A percentile compares a stretch with the other conserved stretches of the same genome.
Conservation (phyloP, 1,140 invertebrate species). For the Sitophilus oryzae region DNA sequence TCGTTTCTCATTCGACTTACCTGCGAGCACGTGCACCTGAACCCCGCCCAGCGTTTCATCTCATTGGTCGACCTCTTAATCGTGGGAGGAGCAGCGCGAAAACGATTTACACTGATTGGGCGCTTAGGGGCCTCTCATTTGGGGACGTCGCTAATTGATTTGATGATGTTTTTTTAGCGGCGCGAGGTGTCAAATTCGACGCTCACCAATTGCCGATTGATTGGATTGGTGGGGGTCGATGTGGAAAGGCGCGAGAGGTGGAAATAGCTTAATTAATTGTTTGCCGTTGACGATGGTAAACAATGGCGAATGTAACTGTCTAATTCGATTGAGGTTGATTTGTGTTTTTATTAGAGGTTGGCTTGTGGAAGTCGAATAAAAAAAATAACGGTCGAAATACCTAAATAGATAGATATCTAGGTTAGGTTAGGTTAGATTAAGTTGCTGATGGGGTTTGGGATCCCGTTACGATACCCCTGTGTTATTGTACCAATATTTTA, state of each 20-base stretch:
- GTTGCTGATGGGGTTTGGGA: too few relatives aligned
- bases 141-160: not conserved
- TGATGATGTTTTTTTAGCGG: not conserved
- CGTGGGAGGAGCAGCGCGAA: slow-evolving; percentile 10
- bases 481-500: too few relatives aligned
- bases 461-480: too few relatives aligned
- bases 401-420: too few relatives aligned
- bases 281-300: not conserved
- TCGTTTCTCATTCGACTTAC: slow-evolving; percentile 10
- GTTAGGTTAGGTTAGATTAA: too few relatives aligned
- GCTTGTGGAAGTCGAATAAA: too few relatives aligned
- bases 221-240: not conserved
- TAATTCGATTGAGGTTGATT: not conserved
- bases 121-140: not conserved
- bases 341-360: not conserved
- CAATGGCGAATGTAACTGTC: not conserved
- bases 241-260: not conserved
- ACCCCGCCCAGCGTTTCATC: not conserved
- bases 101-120: not conserved
- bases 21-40: slow-evolving; percentile 18
- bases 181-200: not conserved
- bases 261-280: not conserved
- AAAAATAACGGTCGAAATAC: too few relatives aligned
- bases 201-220: not conserved
- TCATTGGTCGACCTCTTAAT: slow-evolving; percentile 2